These are phyloP conservation scores for Drosophila testacea DNA, from an alignment of 2,888 invertebrate genomes.

Conservation along the genomic window DNA sequence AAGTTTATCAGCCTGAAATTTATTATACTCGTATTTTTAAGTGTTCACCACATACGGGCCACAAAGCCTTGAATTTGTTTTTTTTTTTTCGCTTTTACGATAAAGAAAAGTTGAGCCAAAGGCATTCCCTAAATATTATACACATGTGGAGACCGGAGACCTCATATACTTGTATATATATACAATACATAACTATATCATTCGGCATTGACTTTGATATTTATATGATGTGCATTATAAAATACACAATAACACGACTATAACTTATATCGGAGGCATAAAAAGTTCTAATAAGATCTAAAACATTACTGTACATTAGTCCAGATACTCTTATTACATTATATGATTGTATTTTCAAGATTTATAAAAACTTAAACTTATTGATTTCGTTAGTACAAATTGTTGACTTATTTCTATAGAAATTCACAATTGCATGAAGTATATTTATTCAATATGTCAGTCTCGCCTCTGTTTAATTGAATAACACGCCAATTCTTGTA, in stretches of 20 bases:
- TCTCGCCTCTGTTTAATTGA: neutral
- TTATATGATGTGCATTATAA: neutral
- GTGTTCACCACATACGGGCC: conserved; percentile 3
- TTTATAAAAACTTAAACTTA: too few relatives aligned
- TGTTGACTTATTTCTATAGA: too few relatives aligned
- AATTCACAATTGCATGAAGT: too few relatives aligned
- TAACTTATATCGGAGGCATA: neutral
- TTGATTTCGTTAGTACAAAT: too few relatives aligned
- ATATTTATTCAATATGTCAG: too few relatives aligned
- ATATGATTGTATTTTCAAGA: too few relatives aligned
- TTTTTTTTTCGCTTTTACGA: conserved; percentile 24
- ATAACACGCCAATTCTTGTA: neutral
- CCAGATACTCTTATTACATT: neutral
- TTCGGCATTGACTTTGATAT: conserved; percentile 17
- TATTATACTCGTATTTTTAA: conserved; percentile 24
- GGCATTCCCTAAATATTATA: conserved; percentile 1
- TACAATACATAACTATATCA: neutral
- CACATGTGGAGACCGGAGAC: neutral
- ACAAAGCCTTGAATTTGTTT: conserved; percentile 28
- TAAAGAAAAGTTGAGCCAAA: conserved; percentile 29
- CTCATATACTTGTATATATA: neutral
- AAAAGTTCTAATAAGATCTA: neutral
- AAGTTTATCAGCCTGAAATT: conserved; percentile 39
- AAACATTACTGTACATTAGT: neutral
- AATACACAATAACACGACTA: too few relatives aligned